Evolutionary conservation across 2,888 invertebrate genomes (phyloP), one percentile per base, ranked within the genome.

Genomic region (Erynnis tages): DNA sequence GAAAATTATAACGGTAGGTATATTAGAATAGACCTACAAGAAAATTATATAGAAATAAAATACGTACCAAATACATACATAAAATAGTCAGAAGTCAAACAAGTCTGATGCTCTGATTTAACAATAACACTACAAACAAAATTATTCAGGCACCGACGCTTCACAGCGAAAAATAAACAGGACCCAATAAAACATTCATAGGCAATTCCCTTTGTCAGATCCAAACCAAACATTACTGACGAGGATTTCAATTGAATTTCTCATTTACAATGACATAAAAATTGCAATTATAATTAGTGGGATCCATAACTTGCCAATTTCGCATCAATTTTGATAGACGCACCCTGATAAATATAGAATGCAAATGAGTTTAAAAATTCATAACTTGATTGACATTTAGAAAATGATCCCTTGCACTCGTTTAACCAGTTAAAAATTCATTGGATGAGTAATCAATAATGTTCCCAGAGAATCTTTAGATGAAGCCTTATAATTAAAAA

Each of bases 311-410:
- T 54, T 73, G 74, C 72, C 79, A 80, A 82, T 81, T 76, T 74
- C 59, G 46, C 61, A 68, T 71, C 71, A 70, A 73, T 69, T 70
- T 63, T 65, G 66, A 67, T 63, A 62, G 61, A 61, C 65, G 63
- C 69, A 57, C 71, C 69, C 67, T 60, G 60, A 59, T 57, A 63
- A 68, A 67, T 68, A 68, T 48, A 2, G 34, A 16, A 71, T 71
- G 60, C 65, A 68, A 68, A 70, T 62, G 58, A 61, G 55, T 54
- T 67, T 64, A 67, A 67, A 73, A 73, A 76, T 76, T 76, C 62
- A 55, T 70, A 70, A 66, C 58, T 69, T 83, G 88, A 88, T 84
- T 86, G 88, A 85, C 85, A 66, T 73, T 65, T 71, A 69, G 50
- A 59, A 56, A 61, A 71, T 65, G 64, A 69, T 68, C 54, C 52